phyloP scores from a whole-genome alignment of 2,113 vertebrate genomes.

The Mormoops blainvillei region DNA sequence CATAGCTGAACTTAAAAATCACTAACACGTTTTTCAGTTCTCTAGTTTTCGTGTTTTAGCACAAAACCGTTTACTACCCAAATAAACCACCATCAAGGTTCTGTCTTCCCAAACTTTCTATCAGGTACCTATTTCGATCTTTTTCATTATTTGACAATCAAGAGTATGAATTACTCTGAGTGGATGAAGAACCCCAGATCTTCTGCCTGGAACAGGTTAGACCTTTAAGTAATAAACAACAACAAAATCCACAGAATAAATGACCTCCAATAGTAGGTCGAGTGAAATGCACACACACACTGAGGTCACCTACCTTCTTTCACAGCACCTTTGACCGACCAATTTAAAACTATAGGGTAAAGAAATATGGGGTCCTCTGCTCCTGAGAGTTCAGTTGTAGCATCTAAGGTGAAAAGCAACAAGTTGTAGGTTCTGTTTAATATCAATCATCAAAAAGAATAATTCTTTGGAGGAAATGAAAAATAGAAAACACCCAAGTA shows the following conservation, averaged over 20 bases:
- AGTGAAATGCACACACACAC: not conserved
- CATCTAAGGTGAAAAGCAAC: constrained; percentile 67
- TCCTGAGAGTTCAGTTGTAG: constrained; percentile 73
- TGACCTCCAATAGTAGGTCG: not conserved
- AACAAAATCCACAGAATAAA: not conserved
- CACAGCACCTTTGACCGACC: constrained; percentile 80
- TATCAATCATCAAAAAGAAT: not conserved
- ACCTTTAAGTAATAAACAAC: not conserved
- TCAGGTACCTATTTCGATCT: not conserved
- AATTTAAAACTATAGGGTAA: constrained; percentile 84
- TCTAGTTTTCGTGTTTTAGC: not conserved
- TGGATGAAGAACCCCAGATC: not conserved
- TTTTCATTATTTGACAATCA: not conserved
- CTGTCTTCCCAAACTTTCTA: not conserved
- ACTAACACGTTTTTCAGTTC: not conserved
- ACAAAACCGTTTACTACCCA: not conserved
- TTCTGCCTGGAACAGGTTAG: not conserved
- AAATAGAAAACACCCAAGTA: not conserved
- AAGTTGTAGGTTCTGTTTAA: constrained; percentile 19
- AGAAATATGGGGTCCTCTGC: constrained; percentile 82
- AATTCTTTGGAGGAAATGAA: not conserved
- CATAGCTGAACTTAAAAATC: not conserved
- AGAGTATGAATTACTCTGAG: not conserved
- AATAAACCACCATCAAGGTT: not conserved
- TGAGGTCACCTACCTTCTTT: constrained; percentile 79